These are phyloP conservation scores for Aphelocoma californica DNA, from an alignment of 2,797 vertebrate genomes.

Conservation along the genomic window DNA sequence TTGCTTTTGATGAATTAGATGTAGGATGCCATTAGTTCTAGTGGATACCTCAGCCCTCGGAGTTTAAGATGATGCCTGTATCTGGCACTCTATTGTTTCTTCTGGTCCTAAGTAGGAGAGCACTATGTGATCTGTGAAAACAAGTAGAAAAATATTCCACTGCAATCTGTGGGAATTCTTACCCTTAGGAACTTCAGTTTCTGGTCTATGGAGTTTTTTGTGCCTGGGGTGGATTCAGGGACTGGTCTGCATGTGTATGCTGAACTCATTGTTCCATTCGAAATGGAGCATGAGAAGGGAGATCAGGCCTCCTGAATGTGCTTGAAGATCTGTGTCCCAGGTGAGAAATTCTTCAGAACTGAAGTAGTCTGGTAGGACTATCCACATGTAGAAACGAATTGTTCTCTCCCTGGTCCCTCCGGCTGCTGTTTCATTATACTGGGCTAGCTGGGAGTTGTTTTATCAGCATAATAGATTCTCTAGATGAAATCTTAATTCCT, in stretches of 20 bases:
- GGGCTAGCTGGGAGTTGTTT: background rate
- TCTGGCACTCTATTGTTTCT: background rate
- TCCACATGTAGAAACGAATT: background rate
- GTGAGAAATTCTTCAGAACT: background rate
- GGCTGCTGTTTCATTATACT: background rate
- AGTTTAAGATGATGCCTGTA: background rate
- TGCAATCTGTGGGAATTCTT: background rate
- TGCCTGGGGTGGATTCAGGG: background rate
- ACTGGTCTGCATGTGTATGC: accelerated
- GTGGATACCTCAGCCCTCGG: background rate
- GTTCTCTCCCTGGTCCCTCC: background rate
- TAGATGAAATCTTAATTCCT: background rate
- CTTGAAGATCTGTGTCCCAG: background rate
- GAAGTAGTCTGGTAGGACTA: background rate
- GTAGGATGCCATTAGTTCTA: background rate
- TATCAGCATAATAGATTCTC: background rate
- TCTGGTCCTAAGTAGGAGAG: background rate
- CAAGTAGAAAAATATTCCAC: background rate
- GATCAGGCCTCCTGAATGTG: background rate
- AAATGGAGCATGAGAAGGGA: background rate
- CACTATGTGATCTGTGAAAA: background rate
- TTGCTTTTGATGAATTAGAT: background rate
- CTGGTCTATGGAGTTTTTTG: background rate
- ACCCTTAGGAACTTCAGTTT: background rate
- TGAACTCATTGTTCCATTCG: background rate